Conservation (phyloP, 2,888 invertebrate genomes). For the Idaea biselata region DNA sequence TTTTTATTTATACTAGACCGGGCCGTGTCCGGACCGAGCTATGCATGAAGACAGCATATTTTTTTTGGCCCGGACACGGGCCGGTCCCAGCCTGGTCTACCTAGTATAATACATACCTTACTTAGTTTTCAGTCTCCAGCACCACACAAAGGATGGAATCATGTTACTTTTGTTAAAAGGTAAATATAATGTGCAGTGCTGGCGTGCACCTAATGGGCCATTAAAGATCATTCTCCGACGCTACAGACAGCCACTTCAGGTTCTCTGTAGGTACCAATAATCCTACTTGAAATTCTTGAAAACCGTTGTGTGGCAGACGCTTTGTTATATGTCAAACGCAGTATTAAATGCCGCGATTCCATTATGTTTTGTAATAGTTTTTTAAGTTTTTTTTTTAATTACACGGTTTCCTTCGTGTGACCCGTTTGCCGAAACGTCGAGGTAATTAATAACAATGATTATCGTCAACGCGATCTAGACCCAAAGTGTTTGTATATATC, state of each 20-base stretch:
- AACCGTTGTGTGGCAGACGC: background rate
- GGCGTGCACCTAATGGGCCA: background rate
- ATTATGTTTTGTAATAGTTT: too few species aligned
- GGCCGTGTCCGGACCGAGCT: too few species aligned
- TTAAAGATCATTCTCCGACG: background rate
- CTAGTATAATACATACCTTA: too few species aligned
- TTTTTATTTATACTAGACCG: too few species aligned
- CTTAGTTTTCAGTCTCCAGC: background rate
- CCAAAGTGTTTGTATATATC: background rate
- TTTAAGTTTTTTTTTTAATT: too few species aligned
- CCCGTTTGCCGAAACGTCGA: too few species aligned
- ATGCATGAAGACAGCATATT: too few species aligned
- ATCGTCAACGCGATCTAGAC: too few species aligned
- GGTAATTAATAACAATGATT: too few species aligned
- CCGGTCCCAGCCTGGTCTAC: too few species aligned
- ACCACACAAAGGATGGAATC: background rate
- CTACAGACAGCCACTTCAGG: background rate
- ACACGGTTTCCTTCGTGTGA: too few species aligned
- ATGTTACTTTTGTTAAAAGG: background rate
- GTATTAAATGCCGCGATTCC: background rate
- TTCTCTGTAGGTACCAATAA: background rate
- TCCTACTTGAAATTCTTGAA: background rate
- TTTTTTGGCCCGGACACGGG: too few species aligned
- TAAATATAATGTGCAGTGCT: background rate
- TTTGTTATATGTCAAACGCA: background rate